A percentile compares a stretch with the other conserved stretches of the same genome.
These are phyloP conservation scores for Arrhopalites spinosus DNA, from an alignment of 2,888 invertebrate genomes.

Conservation along the genomic window DNA sequence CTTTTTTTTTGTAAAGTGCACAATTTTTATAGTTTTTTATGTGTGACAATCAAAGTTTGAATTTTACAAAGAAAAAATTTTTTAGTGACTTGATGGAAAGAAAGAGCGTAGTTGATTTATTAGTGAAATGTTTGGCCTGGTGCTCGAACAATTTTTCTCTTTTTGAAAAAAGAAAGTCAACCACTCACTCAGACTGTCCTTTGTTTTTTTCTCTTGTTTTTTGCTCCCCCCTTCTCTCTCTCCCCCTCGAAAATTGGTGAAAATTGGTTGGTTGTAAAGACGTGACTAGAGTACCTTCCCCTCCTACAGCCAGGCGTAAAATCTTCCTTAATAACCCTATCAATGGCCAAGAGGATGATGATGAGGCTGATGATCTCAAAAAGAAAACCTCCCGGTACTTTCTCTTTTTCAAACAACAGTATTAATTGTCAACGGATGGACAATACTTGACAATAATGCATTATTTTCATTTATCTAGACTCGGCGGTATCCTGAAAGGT, in stretches of 20 bases:
- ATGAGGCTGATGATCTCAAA: slow-evolving; percentile 39
- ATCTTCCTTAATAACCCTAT: slow-evolving; percentile 54
- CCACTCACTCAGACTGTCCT: slow-evolving; percentile 25
- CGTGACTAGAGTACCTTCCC: slow-evolving; percentile 55
- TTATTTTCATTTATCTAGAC: slow-evolving; percentile 39
- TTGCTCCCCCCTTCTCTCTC: background rate
- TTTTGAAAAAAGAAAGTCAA: background rate
- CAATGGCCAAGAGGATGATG: slow-evolving; percentile 45
- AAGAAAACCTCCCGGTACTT: slow-evolving; percentile 53
- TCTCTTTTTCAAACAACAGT: background rate
- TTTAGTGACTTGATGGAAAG: background rate
- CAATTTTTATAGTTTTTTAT: slow-evolving; percentile 5
- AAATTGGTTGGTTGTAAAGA: slow-evolving; percentile 37
- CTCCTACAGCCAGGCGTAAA: slow-evolving; percentile 55
- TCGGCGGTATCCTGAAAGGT: slow-evolving; percentile 76
- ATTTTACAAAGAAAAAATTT: background rate
- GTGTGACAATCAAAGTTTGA: too few species aligned
- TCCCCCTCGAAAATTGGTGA: slow-evolving; percentile 12
- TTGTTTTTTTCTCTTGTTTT: slow-evolving; percentile 18
- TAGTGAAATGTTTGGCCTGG: slow-evolving; percentile 1
- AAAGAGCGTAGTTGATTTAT: too few species aligned
- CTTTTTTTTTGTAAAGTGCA: background rate
- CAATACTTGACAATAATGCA: background rate
- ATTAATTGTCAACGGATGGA: background rate
- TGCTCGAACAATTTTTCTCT: background rate